Conservation (phyloP, 2,113 vertebrate species). For the Sula dactylatra region DNA sequence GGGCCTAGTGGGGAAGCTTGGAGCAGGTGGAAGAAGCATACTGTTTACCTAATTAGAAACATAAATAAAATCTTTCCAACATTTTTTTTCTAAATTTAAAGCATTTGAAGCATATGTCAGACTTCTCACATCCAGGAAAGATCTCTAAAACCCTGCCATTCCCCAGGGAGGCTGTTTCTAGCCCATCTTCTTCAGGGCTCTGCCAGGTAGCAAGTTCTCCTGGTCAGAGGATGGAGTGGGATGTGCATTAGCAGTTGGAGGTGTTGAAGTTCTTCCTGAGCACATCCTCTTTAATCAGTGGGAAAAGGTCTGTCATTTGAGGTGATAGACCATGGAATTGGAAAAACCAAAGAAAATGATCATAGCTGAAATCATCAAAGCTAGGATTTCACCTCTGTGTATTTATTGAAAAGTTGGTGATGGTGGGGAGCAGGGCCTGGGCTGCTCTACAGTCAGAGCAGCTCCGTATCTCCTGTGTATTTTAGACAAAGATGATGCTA, state of each 20-base stretch:
- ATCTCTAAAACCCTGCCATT: not conserved
- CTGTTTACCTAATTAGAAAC: constrained; percentile 64
- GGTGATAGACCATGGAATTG: not conserved
- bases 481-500: constrained; percentile 54
- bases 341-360: not conserved
- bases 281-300: not conserved
- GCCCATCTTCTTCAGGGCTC: not conserved
- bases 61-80: constrained; percentile 59
- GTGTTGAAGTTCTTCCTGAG: not conserved
- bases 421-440: not conserved
- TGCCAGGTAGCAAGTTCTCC: not conserved
- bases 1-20: constrained; percentile 33
- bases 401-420: not conserved
- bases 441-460: not conserved
- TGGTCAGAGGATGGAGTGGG: not conserved
- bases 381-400: not conserved
- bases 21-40: constrained; percentile 59
- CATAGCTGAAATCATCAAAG: not conserved
- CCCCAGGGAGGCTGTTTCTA: not conserved
- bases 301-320: not conserved
- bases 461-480: not conserved
- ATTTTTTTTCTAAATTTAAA: constrained; percentile 31
- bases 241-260: not conserved
- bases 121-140: constrained; percentile 13
- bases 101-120: constrained; percentile 46